phyloP scores from a whole-genome alignment of 2,888 invertebrate genomes.

The Eulithis prunata region DNA sequence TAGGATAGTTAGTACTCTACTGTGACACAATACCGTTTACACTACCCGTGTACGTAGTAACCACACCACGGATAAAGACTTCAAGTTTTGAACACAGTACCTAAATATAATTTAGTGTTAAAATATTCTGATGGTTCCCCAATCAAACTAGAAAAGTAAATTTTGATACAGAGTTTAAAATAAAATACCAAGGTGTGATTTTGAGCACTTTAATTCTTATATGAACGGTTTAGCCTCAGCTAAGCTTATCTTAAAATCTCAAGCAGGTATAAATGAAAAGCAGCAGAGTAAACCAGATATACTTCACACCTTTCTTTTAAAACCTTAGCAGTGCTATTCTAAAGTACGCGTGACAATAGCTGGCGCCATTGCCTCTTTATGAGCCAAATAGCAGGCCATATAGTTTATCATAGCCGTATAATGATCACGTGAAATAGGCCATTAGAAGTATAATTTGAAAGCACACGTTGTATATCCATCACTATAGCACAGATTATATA shows the following conservation, averaged over 20 bases:
- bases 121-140: too few species aligned
- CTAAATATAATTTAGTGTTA: too few species aligned
- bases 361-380: slow-evolving; percentile 46
- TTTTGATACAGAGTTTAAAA: too few species aligned
- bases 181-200: slow-evolving; percentile 7
- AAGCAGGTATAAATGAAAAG: slow-evolving; percentile 18
- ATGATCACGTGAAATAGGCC: slow-evolving; percentile 42
- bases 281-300: slow-evolving; percentile 34
- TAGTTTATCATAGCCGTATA: slow-evolving; percentile 40
- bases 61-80: too few species aligned
- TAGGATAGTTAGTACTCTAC: too few species aligned
- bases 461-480: slow-evolving; percentile 2
- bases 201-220: slow-evolving; percentile 4
- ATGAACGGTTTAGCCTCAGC: neutral
- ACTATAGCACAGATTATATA: too few species aligned
- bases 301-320: slow-evolving; percentile 47
- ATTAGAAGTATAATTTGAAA: slow-evolving; percentile 25
- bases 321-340: slow-evolving; percentile 32
- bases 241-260: neutral
- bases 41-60: too few species aligned
- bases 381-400: slow-evolving; percentile 40
- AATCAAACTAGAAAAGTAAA: too few species aligned
- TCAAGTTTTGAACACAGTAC: too few species aligned
- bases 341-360: slow-evolving; percentile 49
- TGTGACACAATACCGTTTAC: too few species aligned